A percentile compares a stretch with the other conserved stretches of the same genome.
phyloP scores from a whole-genome alignment of 2,113 vertebrate species.

The Emydura subglobosa region DNA sequence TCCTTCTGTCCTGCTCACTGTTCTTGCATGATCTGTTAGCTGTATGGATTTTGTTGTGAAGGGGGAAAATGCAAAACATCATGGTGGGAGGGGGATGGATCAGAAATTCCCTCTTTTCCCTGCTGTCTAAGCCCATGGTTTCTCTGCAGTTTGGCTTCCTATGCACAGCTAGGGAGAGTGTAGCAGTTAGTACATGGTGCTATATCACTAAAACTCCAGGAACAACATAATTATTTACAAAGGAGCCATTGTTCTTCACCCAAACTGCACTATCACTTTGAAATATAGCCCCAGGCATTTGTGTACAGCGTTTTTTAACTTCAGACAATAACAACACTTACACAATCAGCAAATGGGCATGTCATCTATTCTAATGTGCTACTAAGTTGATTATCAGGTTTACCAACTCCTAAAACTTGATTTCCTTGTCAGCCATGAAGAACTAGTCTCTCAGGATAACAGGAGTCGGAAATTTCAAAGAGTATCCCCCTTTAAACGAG shows the following conservation, averaged over 20 bases:
- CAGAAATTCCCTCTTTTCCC: not conserved
- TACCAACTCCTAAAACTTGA: not conserved
- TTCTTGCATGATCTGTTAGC: not conserved
- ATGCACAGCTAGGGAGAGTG: fast-evolving
- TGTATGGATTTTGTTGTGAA: fast-evolving
- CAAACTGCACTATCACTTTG: fast-evolving
- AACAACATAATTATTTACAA: fast-evolving
- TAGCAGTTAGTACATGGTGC: fast-evolving
- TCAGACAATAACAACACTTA: not conserved
- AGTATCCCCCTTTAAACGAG: not conserved
- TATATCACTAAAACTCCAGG: fast-evolving
- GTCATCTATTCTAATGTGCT: fast-evolving
- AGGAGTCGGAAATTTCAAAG: not conserved
- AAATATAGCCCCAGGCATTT: not conserved
- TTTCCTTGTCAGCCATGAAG: slow-evolving; percentile 5
- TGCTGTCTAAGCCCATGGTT: fast-evolving
- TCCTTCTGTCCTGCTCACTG: not conserved
- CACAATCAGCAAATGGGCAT: fast-evolving
- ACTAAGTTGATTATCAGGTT: not conserved
- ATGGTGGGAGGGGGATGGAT: not conserved
- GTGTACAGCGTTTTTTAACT: not conserved
- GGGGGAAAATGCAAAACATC: not conserved
- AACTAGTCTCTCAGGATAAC: slow-evolving; percentile 13
- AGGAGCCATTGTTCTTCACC: not conserved
- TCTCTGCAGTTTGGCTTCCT: not conserved